Base-by-base conservation (phyloP, 2,797 vertebrate species). In the Odontamblyopus rebecca region DNA sequence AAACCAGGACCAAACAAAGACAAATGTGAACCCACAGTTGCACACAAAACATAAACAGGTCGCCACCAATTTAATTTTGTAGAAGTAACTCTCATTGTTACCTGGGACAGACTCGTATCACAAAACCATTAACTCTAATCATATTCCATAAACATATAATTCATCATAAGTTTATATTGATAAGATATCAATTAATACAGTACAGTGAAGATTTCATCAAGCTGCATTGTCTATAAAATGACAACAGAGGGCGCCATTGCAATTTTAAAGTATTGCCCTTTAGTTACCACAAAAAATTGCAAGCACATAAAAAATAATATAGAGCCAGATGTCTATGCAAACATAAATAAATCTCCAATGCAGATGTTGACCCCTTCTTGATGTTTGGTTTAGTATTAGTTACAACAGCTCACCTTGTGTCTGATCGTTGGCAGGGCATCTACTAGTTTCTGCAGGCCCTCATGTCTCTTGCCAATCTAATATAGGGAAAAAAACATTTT, bases 361-460 rank as follows among this genome's bases (percentile, higher is more conserved):
- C 9, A 26, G 51, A 53, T n/a, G 19, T 53, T 19, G 19, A 53
- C 51, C 51, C 51, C 51, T 53, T 53, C 6, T 53, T 6, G 1
- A 0, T 56, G 53, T 57, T 57, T 23, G 11, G 23, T 26, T 56
- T 53, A 41, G 29, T 5, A 9, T 54, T 48, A 51, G 57, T 29
- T 59, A 44, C 38, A 68, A 59, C 15, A 0, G 70, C 88, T 83
- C 12, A 98, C 98, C 94, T 97, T 98, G 85, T 98, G 95, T 82
- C 94, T 95, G 77, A 99, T 93, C 2, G 94, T 88, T 0, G 97
- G 98, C 77, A 99, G 87, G 54, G 95, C 92, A 13, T 97, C 95
- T 2, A 98, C 96, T 88, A 99, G 78, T 67, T 91, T 95, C 94
- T 99, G 97, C 71, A 99, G 93, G 13, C 94, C 95, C 53, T 95